These are phyloP conservation scores for Mesoclemmys tuberculata DNA, from an alignment of 2,113 vertebrate species.

Conservation along the genomic window DNA sequence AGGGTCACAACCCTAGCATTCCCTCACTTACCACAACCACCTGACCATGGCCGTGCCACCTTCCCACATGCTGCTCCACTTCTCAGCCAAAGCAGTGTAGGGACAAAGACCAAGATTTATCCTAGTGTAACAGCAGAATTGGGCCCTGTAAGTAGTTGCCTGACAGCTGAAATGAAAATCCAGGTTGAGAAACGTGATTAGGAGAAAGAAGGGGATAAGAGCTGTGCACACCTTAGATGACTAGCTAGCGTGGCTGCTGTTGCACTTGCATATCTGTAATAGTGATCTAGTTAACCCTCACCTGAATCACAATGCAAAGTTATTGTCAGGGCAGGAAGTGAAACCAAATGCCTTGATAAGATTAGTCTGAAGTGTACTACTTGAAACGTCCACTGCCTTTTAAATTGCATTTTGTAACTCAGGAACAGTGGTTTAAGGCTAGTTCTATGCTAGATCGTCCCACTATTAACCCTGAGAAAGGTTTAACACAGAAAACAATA, in stretches of 20 bases:
- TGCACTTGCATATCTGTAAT: not conserved
- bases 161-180: not conserved
- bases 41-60: not conserved
- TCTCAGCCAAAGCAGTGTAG: not conserved
- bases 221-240: not conserved
- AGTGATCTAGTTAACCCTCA: not conserved
- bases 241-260: not conserved
- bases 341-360: fast-evolving
- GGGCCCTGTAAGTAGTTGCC: not conserved
- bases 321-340: not conserved
- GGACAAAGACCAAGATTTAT: not conserved
- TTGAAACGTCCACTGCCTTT: fast-evolving
- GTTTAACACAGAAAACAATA: not conserved
- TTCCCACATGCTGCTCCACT: not conserved
- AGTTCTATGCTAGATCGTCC: not conserved
- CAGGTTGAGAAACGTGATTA: not conserved
- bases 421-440: not conserved
- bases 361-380: fast-evolving
- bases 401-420: not conserved
- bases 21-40: not conserved
- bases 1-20: not conserved
- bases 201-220: not conserved
- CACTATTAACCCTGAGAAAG: not conserved
- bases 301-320: not conserved
- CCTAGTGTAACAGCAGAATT: not conserved